A percentile compares a stretch with the other conserved stretches of the same genome.
phyloP scores from a whole-genome alignment of 2,113 vertebrate genomes.

The Campylomormyrus numenius region DNA sequence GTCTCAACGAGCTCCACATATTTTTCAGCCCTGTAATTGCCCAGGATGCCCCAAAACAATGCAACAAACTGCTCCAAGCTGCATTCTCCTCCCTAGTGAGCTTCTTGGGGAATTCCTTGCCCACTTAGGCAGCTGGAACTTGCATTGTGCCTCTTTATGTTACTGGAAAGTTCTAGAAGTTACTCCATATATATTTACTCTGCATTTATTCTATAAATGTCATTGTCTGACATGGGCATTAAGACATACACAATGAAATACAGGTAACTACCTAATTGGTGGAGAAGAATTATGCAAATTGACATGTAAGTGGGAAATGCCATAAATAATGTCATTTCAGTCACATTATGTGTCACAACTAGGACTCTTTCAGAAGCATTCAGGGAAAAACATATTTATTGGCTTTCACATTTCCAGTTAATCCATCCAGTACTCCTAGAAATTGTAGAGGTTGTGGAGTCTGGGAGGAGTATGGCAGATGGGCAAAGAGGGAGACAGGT shows the following conservation, averaged over 20 bases:
- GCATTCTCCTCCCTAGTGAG: neutral
- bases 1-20: neutral
- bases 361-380: slow-evolving; percentile 40
- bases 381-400: neutral
- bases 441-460: neutral
- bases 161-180: neutral
- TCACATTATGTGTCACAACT: neutral
- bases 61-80: neutral
- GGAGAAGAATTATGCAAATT: neutral
- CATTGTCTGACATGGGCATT: no score
- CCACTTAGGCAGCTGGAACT: neutral
- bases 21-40: neutral
- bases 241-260: no score
- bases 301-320: neutral
- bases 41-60: neutral
- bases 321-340: neutral
- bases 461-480: neutral
- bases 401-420: neutral
- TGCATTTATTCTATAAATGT: neutral
- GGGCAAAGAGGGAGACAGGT: neutral
- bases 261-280: neutral
- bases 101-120: neutral
- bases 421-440: neutral
- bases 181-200: neutral
- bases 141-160: neutral